Conservation (phyloP, 2,797 vertebrate genomes). For the Falco concolor region DNA sequence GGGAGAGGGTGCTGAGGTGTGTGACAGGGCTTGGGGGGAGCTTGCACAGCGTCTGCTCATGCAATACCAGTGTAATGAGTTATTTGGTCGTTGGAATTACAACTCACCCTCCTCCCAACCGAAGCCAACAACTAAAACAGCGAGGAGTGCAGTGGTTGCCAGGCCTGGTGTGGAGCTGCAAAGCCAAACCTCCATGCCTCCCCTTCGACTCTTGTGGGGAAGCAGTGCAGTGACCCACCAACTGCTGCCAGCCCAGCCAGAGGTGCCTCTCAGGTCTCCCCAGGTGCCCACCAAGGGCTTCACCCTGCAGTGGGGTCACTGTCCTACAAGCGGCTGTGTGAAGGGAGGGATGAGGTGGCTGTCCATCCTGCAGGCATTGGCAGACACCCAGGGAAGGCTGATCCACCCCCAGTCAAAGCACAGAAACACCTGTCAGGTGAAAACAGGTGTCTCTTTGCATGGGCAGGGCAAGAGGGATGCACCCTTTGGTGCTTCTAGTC, state of each 20-base stretch:
- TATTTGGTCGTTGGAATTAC: neutral
- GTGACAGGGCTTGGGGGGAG: neutral
- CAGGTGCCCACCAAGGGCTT: neutral
- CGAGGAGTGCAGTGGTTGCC: neutral
- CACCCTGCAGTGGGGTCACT: neutral
- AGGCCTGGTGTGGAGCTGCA: neutral
- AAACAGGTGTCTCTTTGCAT: neutral
- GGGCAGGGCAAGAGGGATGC: neutral
- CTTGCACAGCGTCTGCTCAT: neutral
- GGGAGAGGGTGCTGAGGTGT: neutral
- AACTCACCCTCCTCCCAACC: neutral
- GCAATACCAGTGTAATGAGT: slow-evolving; percentile 53
- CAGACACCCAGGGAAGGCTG: neutral
- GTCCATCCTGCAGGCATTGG: neutral
- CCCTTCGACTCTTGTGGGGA: neutral
- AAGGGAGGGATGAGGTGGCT: neutral
- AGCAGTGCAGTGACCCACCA: neutral
- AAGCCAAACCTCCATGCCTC: neutral
- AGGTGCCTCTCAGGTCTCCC: neutral
- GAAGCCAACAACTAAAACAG: neutral
- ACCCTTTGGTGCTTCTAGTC: neutral
- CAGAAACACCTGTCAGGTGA: accelerated
- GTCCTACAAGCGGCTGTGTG: neutral
- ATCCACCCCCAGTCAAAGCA: neutral
- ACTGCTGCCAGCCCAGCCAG: neutral